phyloP scores from a whole-genome alignment of 2,888 invertebrate genomes.

The Eumacrocentrus americanus region DNA sequence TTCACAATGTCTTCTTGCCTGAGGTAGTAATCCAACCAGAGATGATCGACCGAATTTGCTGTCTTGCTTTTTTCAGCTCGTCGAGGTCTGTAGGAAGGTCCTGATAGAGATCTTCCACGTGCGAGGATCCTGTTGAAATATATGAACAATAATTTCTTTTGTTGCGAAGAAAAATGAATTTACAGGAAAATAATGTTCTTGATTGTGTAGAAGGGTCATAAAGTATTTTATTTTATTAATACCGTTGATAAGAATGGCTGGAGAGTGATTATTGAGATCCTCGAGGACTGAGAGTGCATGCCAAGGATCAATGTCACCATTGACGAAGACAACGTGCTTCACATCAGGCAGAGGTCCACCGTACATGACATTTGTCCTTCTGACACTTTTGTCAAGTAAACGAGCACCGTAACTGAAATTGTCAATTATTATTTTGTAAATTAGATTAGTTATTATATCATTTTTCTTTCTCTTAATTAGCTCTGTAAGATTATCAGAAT shows the following conservation, averaged over 20 bases:
- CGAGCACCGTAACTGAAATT: slow-evolving; percentile 41
- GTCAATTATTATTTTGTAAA: neutral
- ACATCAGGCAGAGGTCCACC: slow-evolving; percentile 64
- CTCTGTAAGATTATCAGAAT: no score
- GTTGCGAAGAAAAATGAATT: no score
- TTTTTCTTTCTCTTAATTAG: no score
- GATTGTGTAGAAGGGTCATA: no score
- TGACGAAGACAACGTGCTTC: slow-evolving; percentile 66
- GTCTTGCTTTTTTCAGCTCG: slow-evolving; percentile 40
- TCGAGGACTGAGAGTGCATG: slow-evolving; percentile 64
- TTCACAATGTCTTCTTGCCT: slow-evolving; percentile 5
- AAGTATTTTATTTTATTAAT: no score
- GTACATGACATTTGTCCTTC: slow-evolving; percentile 63
- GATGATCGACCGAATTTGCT: slow-evolving; percentile 38
- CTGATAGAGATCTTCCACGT: slow-evolving; percentile 43
- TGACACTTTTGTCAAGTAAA: slow-evolving; percentile 58
- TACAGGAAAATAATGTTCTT: no score
- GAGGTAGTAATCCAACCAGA: slow-evolving; percentile 40
- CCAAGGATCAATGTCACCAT: slow-evolving; percentile 69
- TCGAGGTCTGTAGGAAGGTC: slow-evolving; percentile 32
- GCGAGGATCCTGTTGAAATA: slow-evolving; percentile 44
- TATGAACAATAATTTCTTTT: neutral
- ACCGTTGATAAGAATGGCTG: slow-evolving; percentile 53
- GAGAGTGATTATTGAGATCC: slow-evolving; percentile 52
- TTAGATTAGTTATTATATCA: no score